A percentile compares a stretch with the other conserved stretches of the same genome.
Conservation (phyloP, 2,113 vertebrate genomes). For the Gadus macrocephalus region DNA sequence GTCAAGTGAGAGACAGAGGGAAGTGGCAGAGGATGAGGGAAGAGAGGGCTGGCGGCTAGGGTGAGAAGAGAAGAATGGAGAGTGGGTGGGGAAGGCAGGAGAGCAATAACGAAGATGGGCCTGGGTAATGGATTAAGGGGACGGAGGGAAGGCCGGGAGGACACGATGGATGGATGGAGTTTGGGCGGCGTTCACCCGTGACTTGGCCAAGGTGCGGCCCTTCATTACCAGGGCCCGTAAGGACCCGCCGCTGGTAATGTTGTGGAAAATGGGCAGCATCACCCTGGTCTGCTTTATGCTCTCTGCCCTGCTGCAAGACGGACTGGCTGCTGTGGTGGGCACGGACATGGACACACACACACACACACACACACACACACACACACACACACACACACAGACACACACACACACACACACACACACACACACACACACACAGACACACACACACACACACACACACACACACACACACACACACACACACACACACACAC, state of each 20-base stretch:
- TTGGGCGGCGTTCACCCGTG: conserved; percentile 56
- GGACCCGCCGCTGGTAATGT: conserved; percentile 62
- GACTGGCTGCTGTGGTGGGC: conserved; percentile 1
- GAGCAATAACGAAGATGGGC: not conserved
- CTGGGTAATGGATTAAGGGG: conserved; percentile 6
- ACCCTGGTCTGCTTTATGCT: conserved; percentile 58
- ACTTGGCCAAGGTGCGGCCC: conserved; percentile 52
- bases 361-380: conserved; percentile 6
- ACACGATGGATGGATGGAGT: conserved; percentile 46
- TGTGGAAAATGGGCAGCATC: conserved; percentile 63
- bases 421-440: too few species aligned
- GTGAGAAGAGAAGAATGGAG: conserved; percentile 1
- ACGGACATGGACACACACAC: conserved; percentile 18
- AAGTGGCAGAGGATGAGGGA: not conserved
- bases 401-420: too few species aligned
- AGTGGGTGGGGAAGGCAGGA: not conserved
- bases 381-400: conserved; percentile 1
- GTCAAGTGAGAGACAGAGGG: not conserved
- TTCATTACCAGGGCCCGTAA: conserved; percentile 63
- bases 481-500: too few species aligned
- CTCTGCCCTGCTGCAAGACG: conserved; percentile 27
- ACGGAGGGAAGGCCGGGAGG: not conserved
- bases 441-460: too few species aligned
- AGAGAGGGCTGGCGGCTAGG: not conserved
- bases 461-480: too few species aligned